Evolutionary conservation across 2,797 vertebrate genomes (phyloP).

Genomic region (Anguilla anguilla): DNA sequence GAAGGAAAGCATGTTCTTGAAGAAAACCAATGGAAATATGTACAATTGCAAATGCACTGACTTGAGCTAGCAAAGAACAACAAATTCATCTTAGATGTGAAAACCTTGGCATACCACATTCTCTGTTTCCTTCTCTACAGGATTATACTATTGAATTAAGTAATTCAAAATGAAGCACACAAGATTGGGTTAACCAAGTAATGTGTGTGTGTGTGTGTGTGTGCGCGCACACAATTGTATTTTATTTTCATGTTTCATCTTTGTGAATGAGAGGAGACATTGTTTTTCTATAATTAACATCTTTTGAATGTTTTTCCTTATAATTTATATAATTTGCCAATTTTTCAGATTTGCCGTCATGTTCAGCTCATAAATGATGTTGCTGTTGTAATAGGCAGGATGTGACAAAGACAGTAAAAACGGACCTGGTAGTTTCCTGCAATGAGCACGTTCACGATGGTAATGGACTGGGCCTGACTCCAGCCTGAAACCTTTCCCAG

Average conservation of each 20-base stretch:
- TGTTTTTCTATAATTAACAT: background rate
- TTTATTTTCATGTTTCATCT: no score
- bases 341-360: background rate
- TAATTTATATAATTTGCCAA: background rate
- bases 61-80: background rate
- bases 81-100: background rate
- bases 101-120: background rate
- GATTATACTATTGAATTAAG: background rate
- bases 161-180: background rate
- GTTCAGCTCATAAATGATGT: background rate
- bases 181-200: no score
- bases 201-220: no score
- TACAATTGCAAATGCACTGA: background rate
- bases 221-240: background rate
- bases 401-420: background rate
- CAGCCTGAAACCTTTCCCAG: conserved; percentile 26
- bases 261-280: background rate
- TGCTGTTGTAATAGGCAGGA: background rate
- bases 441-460: conserved; percentile 29
- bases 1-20: conserved; percentile 11
- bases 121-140: background rate
- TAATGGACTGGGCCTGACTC: conserved; percentile 30
- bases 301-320: background rate
- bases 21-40: background rate
- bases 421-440: conserved; percentile 25